Evolutionary conservation across 2,113 vertebrate species (phyloP).

Genomic region (Poicephalus meyeri): DNA sequence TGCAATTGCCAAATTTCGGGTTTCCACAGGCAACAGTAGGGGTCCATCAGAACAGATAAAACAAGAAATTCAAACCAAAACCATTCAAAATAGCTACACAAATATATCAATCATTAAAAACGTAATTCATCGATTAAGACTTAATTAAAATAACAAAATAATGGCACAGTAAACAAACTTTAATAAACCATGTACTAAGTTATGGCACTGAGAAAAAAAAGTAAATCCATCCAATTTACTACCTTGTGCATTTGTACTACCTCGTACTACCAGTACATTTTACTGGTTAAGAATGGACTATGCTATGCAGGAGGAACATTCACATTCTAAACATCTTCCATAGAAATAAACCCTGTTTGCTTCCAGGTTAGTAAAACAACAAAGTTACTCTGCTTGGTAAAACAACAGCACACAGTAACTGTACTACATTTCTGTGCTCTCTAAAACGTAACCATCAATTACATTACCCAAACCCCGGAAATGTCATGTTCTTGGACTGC

Average conservation of each 20-base stretch:
- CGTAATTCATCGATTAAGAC: not conserved
- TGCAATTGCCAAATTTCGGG: not conserved
- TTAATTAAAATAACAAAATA: not conserved
- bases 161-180: not conserved
- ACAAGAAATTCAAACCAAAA: not conserved
- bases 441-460: not conserved
- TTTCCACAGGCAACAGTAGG: slow-evolving; percentile 9
- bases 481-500: not conserved
- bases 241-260: not conserved
- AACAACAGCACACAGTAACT: not conserved
- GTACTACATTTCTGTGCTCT: not conserved
- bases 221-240: not conserved
- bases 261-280: not conserved
- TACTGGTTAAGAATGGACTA: not conserved
- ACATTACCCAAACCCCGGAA: not conserved
- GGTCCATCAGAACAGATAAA: slow-evolving; percentile 49
- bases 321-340: not conserved
- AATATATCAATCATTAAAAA: not conserved
- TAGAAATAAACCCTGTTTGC: not conserved
- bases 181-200: not conserved
- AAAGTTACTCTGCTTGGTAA: not conserved
- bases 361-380: not conserved
- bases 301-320: not conserved
- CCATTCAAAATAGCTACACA: not conserved
- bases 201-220: not conserved